phyloP scores from a whole-genome alignment of 2,888 invertebrate species.

The Campopleginae sp. region DNA sequence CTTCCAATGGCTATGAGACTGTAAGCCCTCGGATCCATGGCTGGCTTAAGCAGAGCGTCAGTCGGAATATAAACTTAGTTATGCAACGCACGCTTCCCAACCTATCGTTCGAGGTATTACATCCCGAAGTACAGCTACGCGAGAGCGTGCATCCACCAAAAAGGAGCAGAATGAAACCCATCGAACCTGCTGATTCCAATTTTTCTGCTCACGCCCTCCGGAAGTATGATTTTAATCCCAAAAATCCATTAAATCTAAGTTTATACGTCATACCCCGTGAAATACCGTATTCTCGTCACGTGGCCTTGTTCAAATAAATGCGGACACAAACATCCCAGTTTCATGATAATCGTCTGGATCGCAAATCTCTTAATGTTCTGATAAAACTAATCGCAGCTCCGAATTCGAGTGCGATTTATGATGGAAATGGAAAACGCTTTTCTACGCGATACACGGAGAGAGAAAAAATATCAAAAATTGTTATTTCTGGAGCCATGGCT shows the following conservation, averaged over 20 bases:
- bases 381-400: too few relatives aligned
- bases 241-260: conserved; percentile 4
- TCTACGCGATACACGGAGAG: too few relatives aligned
- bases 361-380: background rate
- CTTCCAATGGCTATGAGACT: conserved; percentile 12
- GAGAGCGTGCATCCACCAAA: background rate
- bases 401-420: too few relatives aligned
- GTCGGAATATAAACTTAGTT: conserved; percentile 6
- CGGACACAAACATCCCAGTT: background rate
- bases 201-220: background rate
- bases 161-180: conserved; percentile 19
- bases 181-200: background rate
- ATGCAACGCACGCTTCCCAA: conserved; percentile 43
- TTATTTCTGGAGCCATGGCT: too few relatives aligned
- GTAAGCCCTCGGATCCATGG: background rate
- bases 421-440: background rate
- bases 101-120: conserved; percentile 16
- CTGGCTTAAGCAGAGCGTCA: conserved; percentile 1
- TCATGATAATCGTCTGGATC: background rate
- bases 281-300: background rate
- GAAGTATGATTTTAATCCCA: background rate
- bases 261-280: background rate
- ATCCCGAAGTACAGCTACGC: conserved; percentile 2
- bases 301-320: background rate
- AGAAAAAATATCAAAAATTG: too few relatives aligned